Evolutionary conservation across 2,797 vertebrate species (phyloP), one percentile per base, ranked within the genome.

Genomic region (Cuculus canorus): DNA sequence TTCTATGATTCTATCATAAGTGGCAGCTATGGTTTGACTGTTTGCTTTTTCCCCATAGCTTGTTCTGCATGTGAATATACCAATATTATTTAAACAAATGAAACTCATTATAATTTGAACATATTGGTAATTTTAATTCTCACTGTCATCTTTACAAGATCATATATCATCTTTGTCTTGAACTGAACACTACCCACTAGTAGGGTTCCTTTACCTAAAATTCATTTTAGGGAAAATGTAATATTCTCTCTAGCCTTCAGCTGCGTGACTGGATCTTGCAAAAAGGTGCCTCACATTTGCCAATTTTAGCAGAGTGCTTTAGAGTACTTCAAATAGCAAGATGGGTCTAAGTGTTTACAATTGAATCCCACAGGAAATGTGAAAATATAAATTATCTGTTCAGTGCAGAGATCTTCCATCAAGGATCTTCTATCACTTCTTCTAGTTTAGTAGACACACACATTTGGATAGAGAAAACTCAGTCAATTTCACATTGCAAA

Each of bases 1-100:
- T 48, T 48, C 47, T 23, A 21, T 47, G 47, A 47, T 47, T 17
- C 47, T 47, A 21, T 47, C 45, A 47, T 48, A 48, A 48, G 47
- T 27, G 14, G 21, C 13, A 57, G 37, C 7, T 45, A 32, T 19
- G 5, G 2, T 69, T 57, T 45, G 28, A 5, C 21, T 1, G 0
- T 56, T 50, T 59, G 10, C 15, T 82, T 50, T 56, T 69, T 86
- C 37, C 12, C 4, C 7, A 12, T 39, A 45, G 14, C 9, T 33
- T 28, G 5, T 69, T 63, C n/a, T 63, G 19, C 25, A 52, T 13
- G 15, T 33, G 50, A 75, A 45, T 57, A 81, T 27, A 9, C 23
- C 27, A 39, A 6, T 57, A 39, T 69, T 48, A 80, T 68, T 43
- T 50, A 78, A 79, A 66, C 11, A 57, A 57, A 45, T 27, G 68